Base-by-base conservation (phyloP, 2,888 invertebrate species). In the Cerastis leucographa region DNA sequence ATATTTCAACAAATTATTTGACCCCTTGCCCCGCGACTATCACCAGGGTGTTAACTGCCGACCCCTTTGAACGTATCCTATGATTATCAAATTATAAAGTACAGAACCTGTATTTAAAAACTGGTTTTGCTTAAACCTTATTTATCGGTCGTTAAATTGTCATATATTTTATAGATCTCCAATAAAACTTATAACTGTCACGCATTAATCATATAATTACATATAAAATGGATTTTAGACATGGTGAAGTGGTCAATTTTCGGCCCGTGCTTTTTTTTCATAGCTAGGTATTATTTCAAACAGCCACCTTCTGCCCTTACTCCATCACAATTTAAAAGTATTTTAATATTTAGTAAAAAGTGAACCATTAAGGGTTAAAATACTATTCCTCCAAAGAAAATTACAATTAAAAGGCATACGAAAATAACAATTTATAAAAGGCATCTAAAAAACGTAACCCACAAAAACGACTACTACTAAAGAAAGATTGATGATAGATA, bases 81-180 rank as follows among this genome's bases (percentile, higher is more conserved):
- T 69, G 42, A 74, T 85, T 72, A 78, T 65, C 40, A 66, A 64
- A 56, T 35, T 25, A 49, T 22, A 42, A 61, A 42, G 14, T 29
- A 17, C 22, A 69, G 44, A 80, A 76, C 71, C 64, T 12, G 76
- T 74, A 42, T 78, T 64, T 62, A 40, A 44, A 70, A 66, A 73
- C 64, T 4, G 49, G 69, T 75, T 67, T 54, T 76, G 14, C 46
- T 35, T 35, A 79, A 84, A 44, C 9, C 44, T 80, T 65, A 68
- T 83, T 75, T 81, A 85, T 62, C 62, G 82, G 46, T 73, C 70
- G 74, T 81, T 76, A 81, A 87, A 84, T 62, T 11, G 72, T 73
- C 68, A 59, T 73, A 76, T 51, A 75, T 71, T 82, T 76, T 76
- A 65, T 65, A 42, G 40, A 49, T 69, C 61, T 65, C n/a, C 49